A percentile compares a stretch with the other conserved stretches of the same genome.
Evolutionary conservation across 1,140 invertebrate genomes (phyloP).

Genomic region (Telenomus remus): DNA sequence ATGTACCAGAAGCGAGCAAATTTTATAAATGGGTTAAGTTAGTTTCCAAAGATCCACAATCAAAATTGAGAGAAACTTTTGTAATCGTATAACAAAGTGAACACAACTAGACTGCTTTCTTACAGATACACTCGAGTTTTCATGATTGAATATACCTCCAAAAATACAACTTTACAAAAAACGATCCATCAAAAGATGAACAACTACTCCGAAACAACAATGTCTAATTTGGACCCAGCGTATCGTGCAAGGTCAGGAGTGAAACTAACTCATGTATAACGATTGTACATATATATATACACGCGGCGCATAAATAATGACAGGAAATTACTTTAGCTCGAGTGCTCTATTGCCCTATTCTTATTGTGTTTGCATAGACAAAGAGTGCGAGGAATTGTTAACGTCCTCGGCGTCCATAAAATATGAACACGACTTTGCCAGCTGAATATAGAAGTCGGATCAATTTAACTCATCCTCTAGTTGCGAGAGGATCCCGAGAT

Average conservation of each 20-base stretch:
- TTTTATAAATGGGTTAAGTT: too few relatives aligned
- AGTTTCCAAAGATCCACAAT: too few relatives aligned
- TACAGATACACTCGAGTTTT: too few relatives aligned
- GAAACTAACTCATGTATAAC: slow-evolving; percentile 1
- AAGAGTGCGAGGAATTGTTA: slow-evolving; percentile 21
- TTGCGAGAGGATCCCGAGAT: neutral
- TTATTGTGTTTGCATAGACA: slow-evolving; percentile 25
- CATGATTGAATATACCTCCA: too few relatives aligned
- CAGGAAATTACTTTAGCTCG: slow-evolving; percentile 26
- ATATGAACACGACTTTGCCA: slow-evolving; percentile 3
- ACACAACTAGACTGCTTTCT: too few relatives aligned
- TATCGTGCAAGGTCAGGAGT: slow-evolving; percentile 11
- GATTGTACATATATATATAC: slow-evolving; percentile 5
- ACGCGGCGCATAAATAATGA: slow-evolving; percentile 15
- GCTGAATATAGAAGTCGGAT: slow-evolving; percentile 19
- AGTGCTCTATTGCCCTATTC: slow-evolving; percentile 34
- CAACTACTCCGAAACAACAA: neutral
- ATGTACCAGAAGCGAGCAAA: too few relatives aligned
- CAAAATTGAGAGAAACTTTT: too few relatives aligned
- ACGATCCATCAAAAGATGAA: slow-evolving; percentile 1
- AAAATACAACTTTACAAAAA: neutral
- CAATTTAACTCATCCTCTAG: slow-evolving; percentile 12
- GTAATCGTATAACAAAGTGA: too few relatives aligned
- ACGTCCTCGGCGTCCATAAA: slow-evolving; percentile 21
- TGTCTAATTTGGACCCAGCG: slow-evolving; percentile 11